phyloP scores from a whole-genome alignment of 1,140 invertebrate species.

The Babylonia areolata region DNA sequence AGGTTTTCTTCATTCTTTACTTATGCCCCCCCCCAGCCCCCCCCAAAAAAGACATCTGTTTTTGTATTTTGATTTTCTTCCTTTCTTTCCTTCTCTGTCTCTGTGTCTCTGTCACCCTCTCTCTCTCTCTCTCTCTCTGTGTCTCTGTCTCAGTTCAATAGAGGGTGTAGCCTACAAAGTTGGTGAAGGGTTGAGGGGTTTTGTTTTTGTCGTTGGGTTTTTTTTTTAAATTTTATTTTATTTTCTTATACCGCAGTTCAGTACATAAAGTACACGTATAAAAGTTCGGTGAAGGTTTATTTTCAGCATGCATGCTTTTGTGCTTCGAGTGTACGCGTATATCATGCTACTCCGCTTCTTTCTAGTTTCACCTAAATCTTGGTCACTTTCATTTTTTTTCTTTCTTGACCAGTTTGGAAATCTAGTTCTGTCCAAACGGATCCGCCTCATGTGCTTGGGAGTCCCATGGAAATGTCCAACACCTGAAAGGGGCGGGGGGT shows the following conservation, averaged over 20 bases:
- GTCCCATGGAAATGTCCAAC: background rate
- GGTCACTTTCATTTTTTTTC: slow-evolving; percentile 7
- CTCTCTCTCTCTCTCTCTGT: background rate
- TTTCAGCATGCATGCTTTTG: background rate
- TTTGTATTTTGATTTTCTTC: background rate
- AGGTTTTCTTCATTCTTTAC: no score
- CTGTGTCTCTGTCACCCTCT: background rate
- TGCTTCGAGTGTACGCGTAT: background rate
- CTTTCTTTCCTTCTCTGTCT: background rate
- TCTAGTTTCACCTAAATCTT: background rate
- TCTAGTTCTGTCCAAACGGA: no score
- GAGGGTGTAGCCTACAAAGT: no score
- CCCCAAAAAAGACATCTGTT: background rate
- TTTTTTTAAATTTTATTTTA: no score
- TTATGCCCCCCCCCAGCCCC: no score
- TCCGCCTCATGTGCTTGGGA: background rate
- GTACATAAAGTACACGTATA: no score
- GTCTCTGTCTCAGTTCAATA: no score
- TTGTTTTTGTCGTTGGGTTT: no score
- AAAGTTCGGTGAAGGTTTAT: background rate
- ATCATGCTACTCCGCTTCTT: background rate
- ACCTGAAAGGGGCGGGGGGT: background rate
- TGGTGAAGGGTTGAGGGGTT: no score
- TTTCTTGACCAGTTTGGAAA: background rate
- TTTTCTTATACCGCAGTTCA: no score